phyloP scores from a whole-genome alignment of 2,888 invertebrate species.

The Spilosoma lubricipeda region DNA sequence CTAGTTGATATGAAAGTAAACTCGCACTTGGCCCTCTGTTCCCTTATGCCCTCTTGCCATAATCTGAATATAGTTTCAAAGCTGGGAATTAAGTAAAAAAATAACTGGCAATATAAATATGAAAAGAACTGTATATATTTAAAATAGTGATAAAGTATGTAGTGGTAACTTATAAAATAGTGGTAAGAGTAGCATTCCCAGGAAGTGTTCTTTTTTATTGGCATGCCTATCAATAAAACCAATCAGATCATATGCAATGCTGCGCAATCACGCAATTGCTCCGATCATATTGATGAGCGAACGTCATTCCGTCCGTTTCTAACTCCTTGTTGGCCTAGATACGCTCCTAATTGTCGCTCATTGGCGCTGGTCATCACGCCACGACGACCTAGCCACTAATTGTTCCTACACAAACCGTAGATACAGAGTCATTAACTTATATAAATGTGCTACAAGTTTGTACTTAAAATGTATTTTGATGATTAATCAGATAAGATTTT shows the following conservation, averaged over 20 bases:
- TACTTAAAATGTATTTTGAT: conserved; percentile 4
- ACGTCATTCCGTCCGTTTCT: conserved; percentile 43
- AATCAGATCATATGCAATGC: background rate
- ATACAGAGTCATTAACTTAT: conserved; percentile 41
- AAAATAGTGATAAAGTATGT: background rate
- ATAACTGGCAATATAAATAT: background rate
- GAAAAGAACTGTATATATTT: background rate
- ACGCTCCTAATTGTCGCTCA: conserved; percentile 72
- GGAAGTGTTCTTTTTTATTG: background rate
- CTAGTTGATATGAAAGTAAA: too few relatives aligned
- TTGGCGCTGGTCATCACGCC: conserved; percentile 67
- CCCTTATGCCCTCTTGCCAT: background rate
- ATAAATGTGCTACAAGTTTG: conserved; percentile 29
- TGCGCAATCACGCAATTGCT: conserved; percentile 11
- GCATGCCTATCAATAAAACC: background rate
- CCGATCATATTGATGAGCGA: conserved; percentile 9
- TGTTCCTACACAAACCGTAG: conserved; percentile 40
- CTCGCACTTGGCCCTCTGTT: background rate
- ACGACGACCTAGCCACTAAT: conserved; percentile 69
- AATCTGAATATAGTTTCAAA: background rate
- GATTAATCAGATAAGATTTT: background rate
- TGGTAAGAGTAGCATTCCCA: background rate
- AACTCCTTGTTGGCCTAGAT: conserved; percentile 73
- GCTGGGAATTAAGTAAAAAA: background rate
- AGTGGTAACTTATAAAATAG: too few relatives aligned